Evolutionary conservation across 2,113 vertebrate genomes (phyloP).

Genomic region (Phoxinus phoxinus): DNA sequence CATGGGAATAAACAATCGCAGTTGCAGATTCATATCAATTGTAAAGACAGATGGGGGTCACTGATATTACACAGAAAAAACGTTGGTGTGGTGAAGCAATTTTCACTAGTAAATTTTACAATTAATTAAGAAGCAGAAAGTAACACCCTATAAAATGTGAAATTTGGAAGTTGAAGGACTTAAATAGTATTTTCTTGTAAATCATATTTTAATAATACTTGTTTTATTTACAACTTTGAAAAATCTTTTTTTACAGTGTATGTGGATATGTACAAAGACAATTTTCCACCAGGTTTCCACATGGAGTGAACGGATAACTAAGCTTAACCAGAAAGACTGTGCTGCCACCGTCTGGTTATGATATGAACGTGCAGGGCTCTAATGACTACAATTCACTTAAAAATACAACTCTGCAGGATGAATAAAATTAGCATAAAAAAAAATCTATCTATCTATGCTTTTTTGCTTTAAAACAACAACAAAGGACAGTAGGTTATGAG

Average conservation of each 20-base stretch:
- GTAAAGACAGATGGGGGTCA: no score
- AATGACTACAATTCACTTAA: background rate
- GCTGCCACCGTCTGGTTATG: constrained; percentile 73
- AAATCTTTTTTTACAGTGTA: background rate
- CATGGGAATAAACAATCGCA: background rate
- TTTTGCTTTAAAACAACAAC: background rate
- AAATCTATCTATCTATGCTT: background rate
- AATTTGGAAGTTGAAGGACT: no score
- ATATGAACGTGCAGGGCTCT: background rate
- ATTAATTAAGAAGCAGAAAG: no score
- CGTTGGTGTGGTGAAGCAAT: no score
- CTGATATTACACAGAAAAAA: background rate
- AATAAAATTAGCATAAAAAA: background rate
- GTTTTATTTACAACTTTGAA: no score
- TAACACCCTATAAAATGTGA: no score
- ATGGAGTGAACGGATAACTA: background rate
- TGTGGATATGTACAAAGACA: background rate
- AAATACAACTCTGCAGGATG: background rate
- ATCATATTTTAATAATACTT: no score
- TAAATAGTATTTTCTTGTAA: no score
- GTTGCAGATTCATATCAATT: no score
- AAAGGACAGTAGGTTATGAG: background rate
- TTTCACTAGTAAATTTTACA: no score
- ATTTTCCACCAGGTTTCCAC: background rate
- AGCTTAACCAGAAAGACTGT: constrained; percentile 47